Percentiles rank a stretch among this genome's conserved stretches.
phyloP scores from a whole-genome alignment of 1,140 invertebrate species.

The Lordiphosa mommai region DNA sequence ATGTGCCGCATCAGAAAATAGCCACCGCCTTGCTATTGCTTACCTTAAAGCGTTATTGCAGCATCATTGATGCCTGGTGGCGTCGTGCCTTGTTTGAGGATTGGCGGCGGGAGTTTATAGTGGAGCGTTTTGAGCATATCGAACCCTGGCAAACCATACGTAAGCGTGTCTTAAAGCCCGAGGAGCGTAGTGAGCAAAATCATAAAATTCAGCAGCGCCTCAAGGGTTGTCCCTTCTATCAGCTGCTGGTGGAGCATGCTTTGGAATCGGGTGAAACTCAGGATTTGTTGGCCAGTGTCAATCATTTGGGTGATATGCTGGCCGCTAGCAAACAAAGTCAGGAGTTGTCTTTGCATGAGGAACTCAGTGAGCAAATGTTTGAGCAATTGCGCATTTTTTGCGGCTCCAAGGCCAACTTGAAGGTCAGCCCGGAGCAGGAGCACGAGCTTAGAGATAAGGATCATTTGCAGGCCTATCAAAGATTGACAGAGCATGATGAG shows the following conservation, averaged over 20 bases:
- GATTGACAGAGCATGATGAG: background rate
- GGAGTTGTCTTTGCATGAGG: conserved; percentile 27
- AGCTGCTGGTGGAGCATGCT: conserved; percentile 45
- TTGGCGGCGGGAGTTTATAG: conserved; percentile 58
- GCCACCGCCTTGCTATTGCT: conserved; percentile 33
- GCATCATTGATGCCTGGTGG: conserved; percentile 72
- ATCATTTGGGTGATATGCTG: conserved; percentile 50
- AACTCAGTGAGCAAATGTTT: conserved; percentile 37
- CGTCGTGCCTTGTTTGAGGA: conserved; percentile 54
- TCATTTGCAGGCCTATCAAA: too few species aligned
- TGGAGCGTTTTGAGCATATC: conserved; percentile 24
- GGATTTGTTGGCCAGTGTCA: conserved; percentile 52
- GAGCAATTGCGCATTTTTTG: conserved; percentile 7
- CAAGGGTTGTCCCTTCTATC: conserved; percentile 37
- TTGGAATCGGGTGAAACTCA: conserved; percentile 62
- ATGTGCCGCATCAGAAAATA: conserved; percentile 32
- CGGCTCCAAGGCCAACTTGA: background rate
- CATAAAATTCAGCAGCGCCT: conserved; percentile 14
- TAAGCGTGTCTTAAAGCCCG: background rate
- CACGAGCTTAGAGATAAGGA: background rate
- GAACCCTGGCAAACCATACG: background rate
- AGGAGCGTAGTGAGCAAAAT: background rate
- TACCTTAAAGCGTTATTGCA: conserved; percentile 47
- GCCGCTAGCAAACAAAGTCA: conserved; percentile 16
- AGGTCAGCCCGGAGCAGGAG: background rate